Percentiles rank a stretch among this genome's conserved stretches.
Evolutionary conservation across 1,140 invertebrate genomes (phyloP).

Genomic region (Pseudoatta argentina): DNA sequence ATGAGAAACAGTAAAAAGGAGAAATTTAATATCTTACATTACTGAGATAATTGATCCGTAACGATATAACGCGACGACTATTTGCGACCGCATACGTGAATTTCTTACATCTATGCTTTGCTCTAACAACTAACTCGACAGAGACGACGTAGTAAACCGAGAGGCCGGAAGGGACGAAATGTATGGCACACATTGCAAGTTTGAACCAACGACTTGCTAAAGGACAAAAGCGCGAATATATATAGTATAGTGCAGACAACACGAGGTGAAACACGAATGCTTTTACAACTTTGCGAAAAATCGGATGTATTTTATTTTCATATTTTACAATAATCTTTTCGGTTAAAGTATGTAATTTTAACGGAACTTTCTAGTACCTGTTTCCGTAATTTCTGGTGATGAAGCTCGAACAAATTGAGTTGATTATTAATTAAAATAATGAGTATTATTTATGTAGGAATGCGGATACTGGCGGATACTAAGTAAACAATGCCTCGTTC

Average conservation of each 20-base stretch:
- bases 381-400: background rate
- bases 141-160: background rate
- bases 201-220: conserved; percentile 17
- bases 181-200: background rate
- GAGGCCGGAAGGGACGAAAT: background rate
- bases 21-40: conserved; percentile 48
- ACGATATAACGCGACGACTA: background rate
- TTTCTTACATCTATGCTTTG: conserved; percentile 2
- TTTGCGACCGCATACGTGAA: background rate
- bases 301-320: background rate
- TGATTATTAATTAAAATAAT: conserved; percentile 23
- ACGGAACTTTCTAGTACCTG: background rate
- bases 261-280: background rate
- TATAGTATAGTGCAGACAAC: background rate
- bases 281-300: background rate
- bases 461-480: conserved; percentile 6
- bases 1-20: conserved; percentile 49
- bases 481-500: conserved; percentile 10
- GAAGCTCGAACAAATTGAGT: background rate
- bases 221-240: conserved; percentile 26
- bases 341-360: conserved; percentile 6
- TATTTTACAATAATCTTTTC: background rate
- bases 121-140: background rate
- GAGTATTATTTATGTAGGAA: conserved; percentile 14
- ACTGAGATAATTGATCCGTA: conserved; percentile 37